These are phyloP conservation scores for Lagria hirta DNA, from an alignment of 2,888 invertebrate species.

Conservation along the genomic window DNA sequence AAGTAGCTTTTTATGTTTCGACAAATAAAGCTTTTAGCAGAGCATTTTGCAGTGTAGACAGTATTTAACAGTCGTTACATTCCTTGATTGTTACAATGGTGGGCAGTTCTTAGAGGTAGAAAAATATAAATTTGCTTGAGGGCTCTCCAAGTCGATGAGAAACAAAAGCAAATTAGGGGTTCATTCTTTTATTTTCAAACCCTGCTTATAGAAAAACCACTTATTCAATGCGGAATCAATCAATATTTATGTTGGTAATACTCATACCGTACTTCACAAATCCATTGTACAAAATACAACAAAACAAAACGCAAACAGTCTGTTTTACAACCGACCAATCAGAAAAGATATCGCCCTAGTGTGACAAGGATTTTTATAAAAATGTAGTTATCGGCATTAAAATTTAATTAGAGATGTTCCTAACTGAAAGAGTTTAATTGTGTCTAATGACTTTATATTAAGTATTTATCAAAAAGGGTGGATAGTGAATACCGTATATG, in stretches of 20 bases:
- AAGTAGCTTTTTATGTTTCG: too few relatives aligned
- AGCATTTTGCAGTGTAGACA: too few relatives aligned
- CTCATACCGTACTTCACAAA: constrained; percentile 27
- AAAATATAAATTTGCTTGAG: constrained; percentile 18
- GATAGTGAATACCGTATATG: constrained; percentile 37
- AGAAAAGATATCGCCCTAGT: too few relatives aligned
- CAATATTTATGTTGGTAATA: constrained; percentile 46
- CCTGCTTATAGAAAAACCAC: constrained; percentile 20
- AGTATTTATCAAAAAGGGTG: constrained; percentile 28
- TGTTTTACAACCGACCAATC: too few relatives aligned
- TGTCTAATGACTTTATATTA: constrained; percentile 31
- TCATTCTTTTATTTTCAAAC: constrained; percentile 24
- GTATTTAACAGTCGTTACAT: too few relatives aligned
- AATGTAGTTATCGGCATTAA: too few relatives aligned
- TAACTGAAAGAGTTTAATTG: constrained; percentile 22
- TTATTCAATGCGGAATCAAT: constrained; percentile 40
- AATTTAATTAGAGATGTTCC: neutral
- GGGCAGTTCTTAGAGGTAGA: too few relatives aligned
- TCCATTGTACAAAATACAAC: constrained; percentile 31
- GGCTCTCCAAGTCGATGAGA: constrained; percentile 18
- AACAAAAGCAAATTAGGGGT: constrained; percentile 25
- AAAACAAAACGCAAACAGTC: constrained; percentile 1
- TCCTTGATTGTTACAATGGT: too few relatives aligned
- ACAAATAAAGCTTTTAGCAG: too few relatives aligned
- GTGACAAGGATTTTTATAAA: too few relatives aligned